Evolutionary conservation across 2,797 vertebrate genomes (phyloP).

Genomic region (Aphelocoma californica): DNA sequence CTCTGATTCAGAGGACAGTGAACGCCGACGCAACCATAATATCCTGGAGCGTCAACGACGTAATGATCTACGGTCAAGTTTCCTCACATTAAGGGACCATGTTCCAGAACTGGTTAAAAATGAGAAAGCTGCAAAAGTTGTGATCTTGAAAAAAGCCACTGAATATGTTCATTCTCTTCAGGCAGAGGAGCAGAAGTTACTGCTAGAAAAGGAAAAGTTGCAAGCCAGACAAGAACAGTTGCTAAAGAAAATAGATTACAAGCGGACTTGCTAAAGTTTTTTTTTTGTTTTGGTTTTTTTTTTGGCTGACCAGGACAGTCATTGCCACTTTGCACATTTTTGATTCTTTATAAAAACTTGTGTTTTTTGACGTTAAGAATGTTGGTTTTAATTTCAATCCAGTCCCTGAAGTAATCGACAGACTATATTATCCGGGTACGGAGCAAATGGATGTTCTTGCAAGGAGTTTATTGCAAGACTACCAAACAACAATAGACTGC

Average conservation of each 20-base stretch:
- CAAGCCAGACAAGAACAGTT: conserved; percentile 88
- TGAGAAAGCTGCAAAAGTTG: conserved; percentile 97
- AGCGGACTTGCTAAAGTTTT: conserved; percentile 89
- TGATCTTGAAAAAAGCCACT: conserved; percentile 97
- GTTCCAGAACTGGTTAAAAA: conserved; percentile 95
- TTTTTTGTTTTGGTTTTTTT: not conserved
- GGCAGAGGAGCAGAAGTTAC: conserved; percentile 84
- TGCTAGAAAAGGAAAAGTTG: conserved; percentile 90
- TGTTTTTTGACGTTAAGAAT: conserved; percentile 99
- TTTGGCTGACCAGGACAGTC: conserved; percentile 83
- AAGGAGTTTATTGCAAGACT: conserved; percentile 59
- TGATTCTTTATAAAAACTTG: conserved; percentile 77
- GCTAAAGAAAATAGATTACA: conserved; percentile 87
- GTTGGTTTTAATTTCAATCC: conserved; percentile 96
- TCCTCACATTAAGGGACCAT: conserved; percentile 93
- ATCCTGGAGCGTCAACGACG: conserved; percentile 96
- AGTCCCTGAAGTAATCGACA: conserved; percentile 74
- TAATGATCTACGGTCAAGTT: conserved; percentile 96
- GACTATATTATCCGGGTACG: conserved; percentile 65
- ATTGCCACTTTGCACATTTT: conserved; percentile 99
- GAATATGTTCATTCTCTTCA: conserved; percentile 92
- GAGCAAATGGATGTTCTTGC: conserved; percentile 67
- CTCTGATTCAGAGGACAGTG: conserved; percentile 97
- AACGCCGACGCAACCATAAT: conserved; percentile 96
- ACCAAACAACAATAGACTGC: conserved; percentile 60